phyloP scores from a whole-genome alignment of 2,113 vertebrate genomes.

The Halichoeres trimaculatus region DNA sequence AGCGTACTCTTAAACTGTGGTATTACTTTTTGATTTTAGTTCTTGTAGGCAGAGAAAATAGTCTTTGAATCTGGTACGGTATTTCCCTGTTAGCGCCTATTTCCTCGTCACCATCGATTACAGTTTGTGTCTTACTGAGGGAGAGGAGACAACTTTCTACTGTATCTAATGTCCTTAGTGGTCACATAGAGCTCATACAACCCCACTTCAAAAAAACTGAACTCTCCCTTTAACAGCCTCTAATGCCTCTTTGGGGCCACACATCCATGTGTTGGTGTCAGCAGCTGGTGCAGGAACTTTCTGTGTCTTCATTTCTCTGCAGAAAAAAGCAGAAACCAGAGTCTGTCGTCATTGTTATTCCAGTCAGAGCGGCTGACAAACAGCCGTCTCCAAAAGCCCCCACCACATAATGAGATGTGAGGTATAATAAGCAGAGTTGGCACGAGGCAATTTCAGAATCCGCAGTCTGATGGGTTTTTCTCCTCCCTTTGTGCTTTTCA shows the following conservation, averaged over 20 bases:
- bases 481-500: constrained; percentile 18
- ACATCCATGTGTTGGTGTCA: constrained; percentile 8
- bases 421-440: constrained; percentile 74
- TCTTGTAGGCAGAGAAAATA: too few species aligned
- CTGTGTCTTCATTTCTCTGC: constrained; percentile 17
- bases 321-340: constrained; percentile 34
- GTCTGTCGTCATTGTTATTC: constrained; percentile 63
- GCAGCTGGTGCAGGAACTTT: neutral
- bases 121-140: too few species aligned
- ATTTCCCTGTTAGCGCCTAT: too few species aligned
- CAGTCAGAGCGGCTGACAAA: constrained; percentile 64
- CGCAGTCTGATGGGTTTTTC: constrained; percentile 38
- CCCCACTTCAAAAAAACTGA: too few species aligned
- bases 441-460: constrained; percentile 65
- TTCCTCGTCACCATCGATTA: too few species aligned
- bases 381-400: constrained; percentile 57
- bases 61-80: too few species aligned
- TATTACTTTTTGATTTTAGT: too few species aligned
- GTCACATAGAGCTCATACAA: too few species aligned
- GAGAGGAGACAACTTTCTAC: too few species aligned
- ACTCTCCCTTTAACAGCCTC: neutral
- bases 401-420: constrained; percentile 73
- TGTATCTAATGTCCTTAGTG: too few species aligned
- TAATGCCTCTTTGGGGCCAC: neutral
- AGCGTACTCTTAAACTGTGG: too few species aligned